Percentiles rank a stretch among this genome's conserved stretches.
These are phyloP conservation scores for Drosophila murphyi DNA, from an alignment of 1,140 invertebrate species.

Conservation along the genomic window DNA sequence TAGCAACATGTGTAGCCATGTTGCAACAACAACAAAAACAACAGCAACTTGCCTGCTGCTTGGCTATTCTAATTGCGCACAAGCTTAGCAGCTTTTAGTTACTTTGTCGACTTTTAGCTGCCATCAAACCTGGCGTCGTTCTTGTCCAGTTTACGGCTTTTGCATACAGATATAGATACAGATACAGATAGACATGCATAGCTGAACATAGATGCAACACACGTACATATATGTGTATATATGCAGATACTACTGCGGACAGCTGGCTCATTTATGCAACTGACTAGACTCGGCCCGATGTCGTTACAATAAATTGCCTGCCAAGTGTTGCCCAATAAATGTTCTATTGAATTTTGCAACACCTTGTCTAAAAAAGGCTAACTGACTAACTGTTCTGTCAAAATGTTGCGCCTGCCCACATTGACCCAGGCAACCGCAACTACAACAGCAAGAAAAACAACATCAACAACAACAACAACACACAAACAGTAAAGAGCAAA, in stretches of 20 bases:
- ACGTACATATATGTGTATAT: not conserved
- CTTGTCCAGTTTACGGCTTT: slow-evolving; percentile 55
- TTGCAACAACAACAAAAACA: slow-evolving; percentile 56
- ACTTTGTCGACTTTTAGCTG: slow-evolving; percentile 80
- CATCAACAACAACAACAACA: slow-evolving; percentile 15
- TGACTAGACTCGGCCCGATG: slow-evolving; percentile 34
- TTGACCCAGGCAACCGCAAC: slow-evolving; percentile 20
- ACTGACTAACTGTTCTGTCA: slow-evolving; percentile 79
- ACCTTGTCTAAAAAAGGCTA: slow-evolving; percentile 66
- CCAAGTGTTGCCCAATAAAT: slow-evolving; percentile 73
- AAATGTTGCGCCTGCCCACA: slow-evolving; percentile 74
- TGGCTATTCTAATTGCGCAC: slow-evolving; percentile 80
- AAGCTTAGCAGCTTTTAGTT: slow-evolving; percentile 81
- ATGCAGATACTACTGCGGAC: slow-evolving; percentile 9
- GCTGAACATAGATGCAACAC: not conserved
- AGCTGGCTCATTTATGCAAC: slow-evolving; percentile 72
- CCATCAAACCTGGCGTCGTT: slow-evolving; percentile 53
- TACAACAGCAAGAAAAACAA: slow-evolving; percentile 1
- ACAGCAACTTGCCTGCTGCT: slow-evolving; percentile 51
- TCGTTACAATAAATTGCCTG: slow-evolving; percentile 65
- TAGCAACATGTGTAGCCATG: slow-evolving; percentile 73
- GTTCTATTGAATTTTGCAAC: slow-evolving; percentile 80
- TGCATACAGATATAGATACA: slow-evolving; percentile 48
- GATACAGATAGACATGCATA: slow-evolving; percentile 7
- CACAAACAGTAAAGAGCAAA: slow-evolving; percentile 20